Conservation (phyloP, 2,797 vertebrate genomes). For the Manis crassicaudata region DNA sequence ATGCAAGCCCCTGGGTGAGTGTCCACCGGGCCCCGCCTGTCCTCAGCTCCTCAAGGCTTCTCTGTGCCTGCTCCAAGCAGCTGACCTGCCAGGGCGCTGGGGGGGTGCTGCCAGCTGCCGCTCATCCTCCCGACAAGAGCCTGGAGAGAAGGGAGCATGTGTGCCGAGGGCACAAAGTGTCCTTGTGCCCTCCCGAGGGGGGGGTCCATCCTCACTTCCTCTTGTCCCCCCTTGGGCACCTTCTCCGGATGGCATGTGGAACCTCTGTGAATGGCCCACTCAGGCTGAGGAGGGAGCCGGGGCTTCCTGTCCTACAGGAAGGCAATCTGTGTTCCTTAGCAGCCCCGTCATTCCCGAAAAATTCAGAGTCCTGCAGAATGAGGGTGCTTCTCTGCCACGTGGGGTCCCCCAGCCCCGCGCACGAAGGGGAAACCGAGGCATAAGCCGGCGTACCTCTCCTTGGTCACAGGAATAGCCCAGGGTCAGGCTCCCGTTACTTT, state of each 20-base stretch:
- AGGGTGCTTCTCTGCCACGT: background rate
- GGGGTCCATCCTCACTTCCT: background rate
- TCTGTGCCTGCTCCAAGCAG: conserved; percentile 35
- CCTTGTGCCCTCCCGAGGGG: conserved; percentile 47
- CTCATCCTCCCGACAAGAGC: rapidly evolving
- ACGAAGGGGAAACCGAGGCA: background rate
- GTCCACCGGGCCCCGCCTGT: rapidly evolving
- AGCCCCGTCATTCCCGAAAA: background rate
- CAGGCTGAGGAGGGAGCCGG: background rate
- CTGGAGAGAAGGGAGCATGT: conserved; percentile 35
- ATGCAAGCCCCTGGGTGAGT: conserved; percentile 95
- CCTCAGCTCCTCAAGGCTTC: background rate
- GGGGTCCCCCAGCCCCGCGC: background rate
- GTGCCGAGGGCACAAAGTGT: conserved; percentile 61
- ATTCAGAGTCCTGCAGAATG: rapidly evolving
- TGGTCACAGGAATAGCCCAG: background rate
- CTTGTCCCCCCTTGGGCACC: rapidly evolving
- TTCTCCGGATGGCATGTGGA: conserved; percentile 58
- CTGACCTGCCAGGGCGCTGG: background rate
- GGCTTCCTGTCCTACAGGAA: background rate
- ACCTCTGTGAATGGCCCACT: conserved; percentile 33
- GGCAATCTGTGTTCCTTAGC: background rate
- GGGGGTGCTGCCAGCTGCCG: background rate
- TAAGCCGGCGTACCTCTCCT: background rate
- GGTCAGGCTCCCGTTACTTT: background rate